phyloP scores from a whole-genome alignment of 2,113 vertebrate species.

The Prunella fulvescens region DNA sequence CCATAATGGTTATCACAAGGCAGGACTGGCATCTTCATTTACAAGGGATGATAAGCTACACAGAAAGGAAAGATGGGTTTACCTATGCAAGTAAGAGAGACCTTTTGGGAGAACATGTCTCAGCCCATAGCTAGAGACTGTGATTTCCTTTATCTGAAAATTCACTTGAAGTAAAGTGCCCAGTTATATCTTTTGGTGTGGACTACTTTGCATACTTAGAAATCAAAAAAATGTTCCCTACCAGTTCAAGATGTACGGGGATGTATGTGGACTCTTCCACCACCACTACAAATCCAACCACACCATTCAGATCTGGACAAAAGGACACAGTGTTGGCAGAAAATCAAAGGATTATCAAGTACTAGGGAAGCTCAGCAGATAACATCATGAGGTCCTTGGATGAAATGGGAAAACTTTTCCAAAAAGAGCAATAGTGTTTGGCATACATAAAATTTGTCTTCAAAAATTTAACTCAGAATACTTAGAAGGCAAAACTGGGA shows the following conservation, averaged over 20 bases:
- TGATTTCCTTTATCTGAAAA: not conserved
- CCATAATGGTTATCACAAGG: not conserved
- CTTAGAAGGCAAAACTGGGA: not conserved
- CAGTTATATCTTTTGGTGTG: not conserved
- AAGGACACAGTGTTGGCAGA: not conserved
- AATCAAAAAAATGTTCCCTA: not conserved
- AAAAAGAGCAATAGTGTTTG: not conserved
- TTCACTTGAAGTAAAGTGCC: not conserved
- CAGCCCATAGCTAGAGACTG: not conserved
- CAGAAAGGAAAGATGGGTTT: not conserved
- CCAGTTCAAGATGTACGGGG: fast-evolving
- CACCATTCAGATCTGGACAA: not conserved
- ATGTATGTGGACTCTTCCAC: not conserved
- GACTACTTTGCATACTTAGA: not conserved
- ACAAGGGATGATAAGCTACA: not conserved
- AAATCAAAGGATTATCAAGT: not conserved
- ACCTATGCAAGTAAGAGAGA: not conserved
- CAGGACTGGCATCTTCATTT: not conserved
- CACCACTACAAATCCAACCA: not conserved
- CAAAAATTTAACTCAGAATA: not conserved
- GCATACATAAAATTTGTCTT: not conserved
- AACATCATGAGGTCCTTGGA: not conserved
- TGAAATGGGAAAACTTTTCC: not conserved
- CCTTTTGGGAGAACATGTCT: not conserved
- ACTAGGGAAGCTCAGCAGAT: not conserved